phyloP scores from a whole-genome alignment of 2,113 vertebrate species.

The Vulpes vulpes region DNA sequence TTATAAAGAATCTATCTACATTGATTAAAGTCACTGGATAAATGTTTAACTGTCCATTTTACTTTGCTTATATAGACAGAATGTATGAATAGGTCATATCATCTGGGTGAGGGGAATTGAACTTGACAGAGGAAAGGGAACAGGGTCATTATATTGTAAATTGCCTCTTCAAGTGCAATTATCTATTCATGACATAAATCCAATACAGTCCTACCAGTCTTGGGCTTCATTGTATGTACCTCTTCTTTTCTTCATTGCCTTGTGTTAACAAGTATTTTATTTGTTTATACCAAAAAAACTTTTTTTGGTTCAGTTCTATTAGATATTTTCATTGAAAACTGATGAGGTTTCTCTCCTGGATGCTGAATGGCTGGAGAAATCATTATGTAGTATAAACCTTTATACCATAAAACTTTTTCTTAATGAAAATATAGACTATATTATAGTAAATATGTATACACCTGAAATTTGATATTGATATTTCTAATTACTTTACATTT shows the following conservation, averaged over 20 bases:
- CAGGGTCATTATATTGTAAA: constrained; percentile 13
- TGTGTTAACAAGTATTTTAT: background rate
- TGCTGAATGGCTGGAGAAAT: background rate
- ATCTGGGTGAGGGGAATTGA: constrained; percentile 35
- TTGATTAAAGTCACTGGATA: constrained; percentile 58
- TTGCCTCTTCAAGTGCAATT: constrained; percentile 65
- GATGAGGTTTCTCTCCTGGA: background rate
- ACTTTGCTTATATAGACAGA: constrained; percentile 1
- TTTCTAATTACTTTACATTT: constrained; percentile 43
- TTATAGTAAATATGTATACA: background rate
- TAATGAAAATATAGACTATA: background rate
- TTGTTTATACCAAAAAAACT: constrained; percentile 9
- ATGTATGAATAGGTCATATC: background rate
- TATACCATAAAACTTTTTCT: background rate
- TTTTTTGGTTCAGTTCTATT: background rate
- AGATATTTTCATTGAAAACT: background rate
- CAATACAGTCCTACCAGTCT: background rate
- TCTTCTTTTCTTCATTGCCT: background rate
- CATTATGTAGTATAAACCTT: background rate
- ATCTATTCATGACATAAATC: constrained; percentile 69
- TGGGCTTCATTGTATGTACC: background rate
- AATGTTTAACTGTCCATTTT: constrained; percentile 34
- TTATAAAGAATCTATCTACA: background rate
- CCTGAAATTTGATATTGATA: background rate
- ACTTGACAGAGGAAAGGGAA: constrained; percentile 55